Evolutionary conservation across 1,140 invertebrate species (phyloP), one percentile per base, ranked within the genome.

Genomic region (Habropoda laboriosa): DNA sequence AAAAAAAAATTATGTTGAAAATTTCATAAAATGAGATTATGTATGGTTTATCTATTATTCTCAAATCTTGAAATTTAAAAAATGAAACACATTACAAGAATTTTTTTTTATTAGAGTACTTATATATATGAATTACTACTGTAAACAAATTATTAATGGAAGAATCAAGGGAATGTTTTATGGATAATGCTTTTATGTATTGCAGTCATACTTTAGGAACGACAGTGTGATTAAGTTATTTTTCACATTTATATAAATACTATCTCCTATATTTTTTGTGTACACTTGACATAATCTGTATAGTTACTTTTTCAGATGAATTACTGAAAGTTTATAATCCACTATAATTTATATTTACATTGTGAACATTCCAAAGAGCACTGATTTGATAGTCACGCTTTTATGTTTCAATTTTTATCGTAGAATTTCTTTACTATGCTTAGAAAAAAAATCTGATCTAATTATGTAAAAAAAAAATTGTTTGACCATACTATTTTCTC

Each of bases 151-250:
- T 84, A 84, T 85, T 85, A 85, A 85, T 85, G 82, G 72, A 85
- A 83, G 60, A 83, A 27, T 80, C 64, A 51, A 67, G 55, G 27
- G 30, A 68, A 57, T 3, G 49, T 79, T 74, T 85, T 77, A 64
- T 67, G 83, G 83, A 84, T 84, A 80, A 85, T 84, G 60, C 73
- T 85, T 84, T 84, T 85, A 85, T 55, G 72, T 84, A 84, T 82
- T 82, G 30, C 58, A 75, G 49, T 79, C 55, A 66, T 80, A 42
- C 78, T 70, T 79, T 83, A 79, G 70, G 55, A 57, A 35, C 47
- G 63, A 13, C 12, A 42, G 18, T 16, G 13, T 61, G 30, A 57
- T 76, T 76, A 82, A 78, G 35, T 78, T 72, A 78, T 78, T 78
- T 77, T 71, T 38, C 42, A 67, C 13, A 75, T 75, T 3, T 32